Conservation (phyloP, 2,888 invertebrate species). For the Stictocephala bisonia region DNA sequence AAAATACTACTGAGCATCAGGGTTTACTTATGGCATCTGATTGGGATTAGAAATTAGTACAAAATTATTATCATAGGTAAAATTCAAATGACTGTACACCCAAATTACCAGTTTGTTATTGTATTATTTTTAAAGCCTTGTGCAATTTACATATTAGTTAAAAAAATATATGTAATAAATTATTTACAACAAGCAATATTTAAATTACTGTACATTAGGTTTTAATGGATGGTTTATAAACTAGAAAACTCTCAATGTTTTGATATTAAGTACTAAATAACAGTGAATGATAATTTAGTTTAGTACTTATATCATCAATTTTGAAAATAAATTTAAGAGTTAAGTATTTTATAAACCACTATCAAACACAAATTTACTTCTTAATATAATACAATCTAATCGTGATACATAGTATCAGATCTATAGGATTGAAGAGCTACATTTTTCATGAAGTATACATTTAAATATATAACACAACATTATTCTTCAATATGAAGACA, state of each 20-base stretch:
- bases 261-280: no score
- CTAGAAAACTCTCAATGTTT: not conserved
- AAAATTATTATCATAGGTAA: no score
- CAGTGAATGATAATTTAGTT: no score
- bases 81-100: not conserved
- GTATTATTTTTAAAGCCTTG: constrained; percentile 24
- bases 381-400: constrained; percentile 62
- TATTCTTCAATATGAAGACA: constrained; percentile 57
- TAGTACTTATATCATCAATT: no score
- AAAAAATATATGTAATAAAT: constrained; percentile 24
- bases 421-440: constrained; percentile 46
- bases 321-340: not conserved
- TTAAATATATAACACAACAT: constrained; percentile 62
- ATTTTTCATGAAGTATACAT: constrained; percentile 48
- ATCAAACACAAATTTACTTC: not conserved
- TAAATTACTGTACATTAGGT: constrained; percentile 5
- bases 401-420: constrained; percentile 67
- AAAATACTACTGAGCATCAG: no score
- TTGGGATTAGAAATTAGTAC: no score
- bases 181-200: constrained; percentile 16
- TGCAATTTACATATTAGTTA: constrained; percentile 15
- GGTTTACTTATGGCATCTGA: no score
- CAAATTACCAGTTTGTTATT: constrained; percentile 12
- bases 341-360: not conserved
- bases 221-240: not conserved